Evolutionary conservation across 2,113 vertebrate genomes (phyloP), one percentile per base, ranked within the genome.

Genomic region (Rhinopomastus cyanomelas): DNA sequence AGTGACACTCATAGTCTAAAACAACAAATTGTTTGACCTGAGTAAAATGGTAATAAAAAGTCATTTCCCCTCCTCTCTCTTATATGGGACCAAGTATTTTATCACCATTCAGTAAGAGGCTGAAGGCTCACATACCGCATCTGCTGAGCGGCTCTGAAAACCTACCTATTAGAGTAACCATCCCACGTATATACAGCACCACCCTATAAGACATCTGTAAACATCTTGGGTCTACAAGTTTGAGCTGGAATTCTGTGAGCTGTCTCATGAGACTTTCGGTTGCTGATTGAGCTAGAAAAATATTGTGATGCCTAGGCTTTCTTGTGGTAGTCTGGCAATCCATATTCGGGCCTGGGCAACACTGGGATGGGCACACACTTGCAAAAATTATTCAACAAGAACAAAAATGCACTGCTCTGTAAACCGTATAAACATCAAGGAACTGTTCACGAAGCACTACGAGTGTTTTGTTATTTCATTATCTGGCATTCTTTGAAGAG

Each of bases 291-390:
- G 46, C 22, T 90, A 37, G 46, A 76, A 81, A 86, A 62, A 27
- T 39, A 67, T 6, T 85, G 62, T 15, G 44, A 78, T 64, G 53
- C 51, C 16, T 65, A 15, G 22, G 42, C 88, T 95, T 95, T 94
- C 77, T 91, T 92, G 93, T 94, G 93, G 93, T 88, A 94, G 69
- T 37, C 42, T 79, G 69, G 85, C 51, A 79, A 78, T 69, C 88
- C 61, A 64, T 49, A 55, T 62, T 91, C 92, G 94, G 77, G 88
- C 42, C 80, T n/a, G 55, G 88, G 64, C 75, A 94, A 82, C 85
- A 86, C 25, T 12, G 26, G 57, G 85, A 81, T 80, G 19, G 75
- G 52, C 12, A 56, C 8, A 44, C 8, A 64, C 66, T 88, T 88
- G 49, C 36, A 72, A 83, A 92, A 88, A 18, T 18, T 76, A 18